Percentiles rank a stretch among this genome's conserved stretches.
These are phyloP conservation scores for Rhea pennata DNA, from an alignment of 2,113 vertebrate species.

Conservation along the genomic window DNA sequence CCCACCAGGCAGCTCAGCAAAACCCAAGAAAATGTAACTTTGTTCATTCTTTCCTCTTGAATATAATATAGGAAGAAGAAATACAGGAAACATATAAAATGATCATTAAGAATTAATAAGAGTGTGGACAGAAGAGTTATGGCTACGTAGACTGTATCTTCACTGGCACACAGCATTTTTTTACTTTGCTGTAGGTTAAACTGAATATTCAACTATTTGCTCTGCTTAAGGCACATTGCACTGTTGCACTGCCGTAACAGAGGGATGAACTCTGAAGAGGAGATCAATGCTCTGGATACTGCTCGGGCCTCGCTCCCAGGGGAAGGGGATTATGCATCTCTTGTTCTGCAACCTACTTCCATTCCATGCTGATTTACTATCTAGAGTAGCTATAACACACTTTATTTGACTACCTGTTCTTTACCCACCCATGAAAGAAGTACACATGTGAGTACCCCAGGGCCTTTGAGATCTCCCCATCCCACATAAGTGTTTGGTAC, in stretches of 20 bases:
- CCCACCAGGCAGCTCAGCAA: conserved; percentile 65
- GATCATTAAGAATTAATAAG: conserved; percentile 58
- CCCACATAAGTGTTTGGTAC: neutral
- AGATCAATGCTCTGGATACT: conserved; percentile 2
- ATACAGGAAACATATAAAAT: conserved; percentile 50
- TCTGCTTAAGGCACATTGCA: neutral
- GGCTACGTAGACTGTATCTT: neutral
- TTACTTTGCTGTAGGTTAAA: conserved; percentile 7
- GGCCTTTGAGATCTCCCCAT: neutral
- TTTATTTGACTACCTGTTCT: neutral
- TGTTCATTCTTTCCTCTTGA: conserved; percentile 36
- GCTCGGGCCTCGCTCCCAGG: neutral
- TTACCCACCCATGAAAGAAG: neutral
- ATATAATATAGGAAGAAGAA: conserved; percentile 42
- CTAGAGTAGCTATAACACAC: neutral
- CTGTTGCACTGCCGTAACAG: neutral
- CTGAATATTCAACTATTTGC: conserved; percentile 36
- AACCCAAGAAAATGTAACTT: conserved; percentile 69
- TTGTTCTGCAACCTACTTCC: neutral
- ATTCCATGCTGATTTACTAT: neutral
- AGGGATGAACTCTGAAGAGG: neutral
- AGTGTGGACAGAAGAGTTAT: neutral
- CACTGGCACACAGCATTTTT: neutral
- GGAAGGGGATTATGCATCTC: neutral
- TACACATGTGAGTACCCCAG: accelerated